Evolutionary conservation across 1,140 invertebrate species (phyloP), one percentile per base, ranked within the genome.

Genomic region (Drosophila elegans): DNA sequence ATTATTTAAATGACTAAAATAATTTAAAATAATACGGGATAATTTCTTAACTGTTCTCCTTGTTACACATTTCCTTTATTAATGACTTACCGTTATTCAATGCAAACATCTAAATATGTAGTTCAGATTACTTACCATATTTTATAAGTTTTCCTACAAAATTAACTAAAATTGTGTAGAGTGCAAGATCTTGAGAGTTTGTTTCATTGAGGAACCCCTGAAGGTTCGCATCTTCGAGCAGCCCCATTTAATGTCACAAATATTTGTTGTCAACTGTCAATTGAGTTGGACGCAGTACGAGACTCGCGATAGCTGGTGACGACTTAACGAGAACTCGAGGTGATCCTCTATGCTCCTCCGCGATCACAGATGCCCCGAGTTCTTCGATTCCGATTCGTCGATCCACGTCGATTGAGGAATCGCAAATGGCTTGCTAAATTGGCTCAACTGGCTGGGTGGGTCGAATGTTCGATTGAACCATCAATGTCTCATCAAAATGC

Each of bases 261-360:
- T 88, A 88, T 88, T 88, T 88, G 85, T 88, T 88, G 84, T 90
- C 84, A 88, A 88, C 79, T 88, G 84, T 88, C 75, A 62, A 38
- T 63, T 38, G 71, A 46, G 71, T 61, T 63, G 69, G 51, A 49
- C 7, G 21, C 29, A 42, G 21, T 5, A 21, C 25, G 38, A 25
- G 9, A 10, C 36, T 41, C 36, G 16, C 13, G 12, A 53, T 53
- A 56, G 53, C 57, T 42, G 73, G 78, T 82, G 82, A 86, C 77
- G 82, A 81, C 74, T 80, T 85, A 85, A 85, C 81, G 82, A 85
- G 82, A 68, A 82, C 62, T 75, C 71, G 57, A 78, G 72, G 61
- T 72, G 53, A 64, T 64, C 64, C 67, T 46, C 29, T 27, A 21
- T 11, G 16, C 13, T 56, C 54, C 45, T 44, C 25, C 41, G 38